Base-by-base conservation (phyloP, 2,888 invertebrate genomes). In the Stomorhina lunata region DNA sequence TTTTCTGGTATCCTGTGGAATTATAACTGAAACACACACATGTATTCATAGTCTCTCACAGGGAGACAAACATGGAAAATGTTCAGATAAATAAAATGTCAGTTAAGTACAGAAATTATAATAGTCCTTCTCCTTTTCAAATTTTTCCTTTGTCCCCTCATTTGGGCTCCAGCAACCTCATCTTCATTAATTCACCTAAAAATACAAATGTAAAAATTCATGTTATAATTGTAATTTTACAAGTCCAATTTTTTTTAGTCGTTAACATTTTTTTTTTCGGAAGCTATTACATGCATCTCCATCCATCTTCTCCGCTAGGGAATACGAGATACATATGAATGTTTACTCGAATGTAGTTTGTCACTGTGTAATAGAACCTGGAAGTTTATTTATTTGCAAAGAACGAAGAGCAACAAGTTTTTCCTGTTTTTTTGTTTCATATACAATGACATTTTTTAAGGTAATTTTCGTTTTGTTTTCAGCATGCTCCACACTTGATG, bases 221-320 rank as follows among this genome's bases (percentile, higher is more conserved):
- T 79, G 72, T 72, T 63, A 20, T 69, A 69, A 63, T 55, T n/a
- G 55, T 69, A 55, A 63, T 63, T 43, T 66, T 77, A 63, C 69
- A 77, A 77, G 77, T 69, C 50, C 25, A 61, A 63, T 63, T 55
- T 69, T 53, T 55, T 43, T 10, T 43, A n/a, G n/a, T n/a, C n/a
- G n/a, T n/a, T n/a, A n/a, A n/a, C n/a, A n/a, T 27, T 17, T 43
- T 17, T 27, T 17, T 43, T 40, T n/a, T n/a, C 6, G 27, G 50
- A 7, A 53, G 50, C 50, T 10, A n/a, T 53, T 7, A 27, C 50
- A 53, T 4, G 6, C 27, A 53, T 27, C 27, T 27, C 27, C 27
- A 27, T 27, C 27, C 27, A 27, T 53, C 6, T 53, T 7, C 15
- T 15, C 27, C 15, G 17, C 50, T 6, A 53, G 27, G 27, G 50